A percentile compares a stretch with the other conserved stretches of the same genome.
Evolutionary conservation across 2,888 invertebrate species (phyloP).

Genomic region (Pedicia rivosa): DNA sequence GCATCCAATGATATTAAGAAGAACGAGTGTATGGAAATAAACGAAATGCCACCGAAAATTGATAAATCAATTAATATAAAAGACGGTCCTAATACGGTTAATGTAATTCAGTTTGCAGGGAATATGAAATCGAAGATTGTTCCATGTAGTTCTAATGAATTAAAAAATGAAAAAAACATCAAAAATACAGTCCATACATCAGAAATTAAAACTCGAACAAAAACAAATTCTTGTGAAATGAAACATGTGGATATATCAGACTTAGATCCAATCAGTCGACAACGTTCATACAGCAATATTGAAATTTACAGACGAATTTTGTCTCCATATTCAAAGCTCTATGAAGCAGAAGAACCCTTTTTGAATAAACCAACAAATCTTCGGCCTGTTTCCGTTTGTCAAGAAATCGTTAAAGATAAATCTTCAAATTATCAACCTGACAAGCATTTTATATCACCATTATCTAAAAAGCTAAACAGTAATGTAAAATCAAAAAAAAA

Average conservation of each 20-base stretch:
- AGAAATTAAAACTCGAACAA: neutral
- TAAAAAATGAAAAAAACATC: too few relatives aligned
- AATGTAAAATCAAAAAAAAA: constrained; percentile 14
- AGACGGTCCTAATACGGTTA: constrained; percentile 2
- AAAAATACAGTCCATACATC: neutral
- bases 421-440: neutral
- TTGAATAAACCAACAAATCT: too few relatives aligned
- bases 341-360: too few relatives aligned
- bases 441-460: neutral
- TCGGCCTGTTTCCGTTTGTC: too few relatives aligned
- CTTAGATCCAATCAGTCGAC: neutral
- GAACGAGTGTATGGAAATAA: neutral
- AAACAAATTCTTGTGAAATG: too few relatives aligned
- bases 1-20: neutral
- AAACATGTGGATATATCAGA: too few relatives aligned
- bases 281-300: neutral
- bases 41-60: neutral
- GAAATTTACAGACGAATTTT: neutral
- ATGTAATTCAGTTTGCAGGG: constrained; percentile 8
- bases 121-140: constrained; percentile 1
- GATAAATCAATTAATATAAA: too few relatives aligned
- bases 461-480: neutral
- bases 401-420: neutral
- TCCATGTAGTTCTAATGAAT: neutral
- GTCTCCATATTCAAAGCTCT: neutral